phyloP scores from a whole-genome alignment of 2,888 invertebrate species.

The Argynnis bischoffii region DNA sequence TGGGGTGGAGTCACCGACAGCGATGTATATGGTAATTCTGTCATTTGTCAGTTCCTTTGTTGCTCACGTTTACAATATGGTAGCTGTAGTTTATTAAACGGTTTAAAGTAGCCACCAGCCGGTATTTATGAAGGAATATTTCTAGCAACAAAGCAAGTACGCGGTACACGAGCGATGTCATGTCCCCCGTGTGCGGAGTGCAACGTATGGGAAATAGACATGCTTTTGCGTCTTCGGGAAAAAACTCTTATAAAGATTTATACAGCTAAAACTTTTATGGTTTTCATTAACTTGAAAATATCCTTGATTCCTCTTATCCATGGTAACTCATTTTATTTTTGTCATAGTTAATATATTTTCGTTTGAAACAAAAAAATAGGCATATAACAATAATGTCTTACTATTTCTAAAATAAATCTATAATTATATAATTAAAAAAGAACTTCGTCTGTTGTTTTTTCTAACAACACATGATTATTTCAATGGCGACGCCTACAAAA shows the following conservation, averaged over 20 bases:
- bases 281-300: too few relatives aligned
- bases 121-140: slow-evolving; percentile 29
- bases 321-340: too few relatives aligned
- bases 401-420: too few relatives aligned
- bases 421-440: too few relatives aligned
- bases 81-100: slow-evolving; percentile 18
- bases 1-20: neutral
- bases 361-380: too few relatives aligned
- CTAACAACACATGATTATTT: neutral
- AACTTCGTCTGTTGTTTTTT: neutral
- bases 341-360: too few relatives aligned
- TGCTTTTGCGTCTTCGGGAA: neutral
- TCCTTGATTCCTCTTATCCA: too few relatives aligned
- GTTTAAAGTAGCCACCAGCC: slow-evolving; percentile 11
- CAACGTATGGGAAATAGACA: neutral
- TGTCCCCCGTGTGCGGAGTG: neutral
- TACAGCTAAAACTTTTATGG: neutral
- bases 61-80: slow-evolving; percentile 28
- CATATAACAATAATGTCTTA: too few relatives aligned
- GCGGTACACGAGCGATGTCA: slow-evolving; percentile 2
- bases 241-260: neutral
- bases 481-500: slow-evolving; percentile 22
- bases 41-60: slow-evolving; percentile 27
- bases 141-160: slow-evolving; percentile 15
- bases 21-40: slow-evolving; percentile 32